phyloP scores from a whole-genome alignment of 2,888 invertebrate genomes.

The Microchrysa polita region DNA sequence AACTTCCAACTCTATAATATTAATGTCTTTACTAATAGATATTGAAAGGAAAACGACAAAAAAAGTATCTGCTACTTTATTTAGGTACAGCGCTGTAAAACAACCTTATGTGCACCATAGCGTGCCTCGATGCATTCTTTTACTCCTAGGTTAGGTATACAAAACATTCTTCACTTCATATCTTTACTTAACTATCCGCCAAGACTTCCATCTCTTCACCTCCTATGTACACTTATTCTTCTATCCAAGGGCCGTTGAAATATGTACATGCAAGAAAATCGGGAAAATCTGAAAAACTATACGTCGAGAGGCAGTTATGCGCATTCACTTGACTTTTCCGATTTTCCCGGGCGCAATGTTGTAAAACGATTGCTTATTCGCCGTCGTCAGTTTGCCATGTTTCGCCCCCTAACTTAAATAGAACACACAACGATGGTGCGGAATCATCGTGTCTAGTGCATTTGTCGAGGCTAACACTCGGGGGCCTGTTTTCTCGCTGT shows the following conservation, averaged over 20 bases:
- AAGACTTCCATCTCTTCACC: slow-evolving; percentile 9
- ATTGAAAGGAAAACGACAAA: neutral
- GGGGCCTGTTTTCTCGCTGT: slow-evolving; percentile 21
- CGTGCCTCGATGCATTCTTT: slow-evolving; percentile 20
- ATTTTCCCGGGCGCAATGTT: neutral
- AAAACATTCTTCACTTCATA: slow-evolving; percentile 11
- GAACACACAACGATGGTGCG: neutral
- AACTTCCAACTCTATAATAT: too few relatives aligned
- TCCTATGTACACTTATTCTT: slow-evolving; percentile 8
- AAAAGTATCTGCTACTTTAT: slow-evolving; percentile 13
- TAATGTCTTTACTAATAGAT: too few relatives aligned
- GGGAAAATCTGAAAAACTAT: slow-evolving; percentile 21
- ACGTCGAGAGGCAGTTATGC: slow-evolving; percentile 48
- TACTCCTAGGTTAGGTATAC: slow-evolving; percentile 15
- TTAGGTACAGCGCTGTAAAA: neutral
- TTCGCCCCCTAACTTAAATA: slow-evolving; percentile 17
- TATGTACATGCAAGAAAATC: neutral
- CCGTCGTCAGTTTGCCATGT: slow-evolving; percentile 16
- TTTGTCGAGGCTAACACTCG: slow-evolving; percentile 17
- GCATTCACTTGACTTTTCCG: slow-evolving; percentile 45
- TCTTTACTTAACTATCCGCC: too few relatives aligned
- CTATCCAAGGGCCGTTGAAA: neutral
- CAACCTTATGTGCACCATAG: slow-evolving; percentile 14
- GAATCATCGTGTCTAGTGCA: slow-evolving; percentile 30
- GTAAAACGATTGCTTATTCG: slow-evolving; percentile 42